Evolutionary conservation across 2,797 vertebrate species (phyloP).

Genomic region (Ciconia nigra): DNA sequence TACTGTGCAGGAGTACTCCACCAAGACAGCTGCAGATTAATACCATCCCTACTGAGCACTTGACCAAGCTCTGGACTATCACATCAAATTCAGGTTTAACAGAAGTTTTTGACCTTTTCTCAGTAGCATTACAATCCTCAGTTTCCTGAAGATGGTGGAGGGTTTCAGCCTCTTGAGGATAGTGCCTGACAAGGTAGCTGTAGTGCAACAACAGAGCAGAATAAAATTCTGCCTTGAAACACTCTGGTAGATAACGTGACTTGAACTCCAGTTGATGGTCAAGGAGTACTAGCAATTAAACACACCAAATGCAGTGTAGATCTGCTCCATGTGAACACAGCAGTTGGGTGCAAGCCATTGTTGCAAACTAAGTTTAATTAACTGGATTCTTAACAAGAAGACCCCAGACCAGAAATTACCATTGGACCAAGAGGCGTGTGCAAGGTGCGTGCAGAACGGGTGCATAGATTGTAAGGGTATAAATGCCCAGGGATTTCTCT

Average conservation of each 20-base stretch:
- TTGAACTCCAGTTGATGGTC: not conserved
- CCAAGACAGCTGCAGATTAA: not conserved
- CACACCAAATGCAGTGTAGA: too few relatives aligned
- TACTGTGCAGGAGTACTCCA: not conserved
- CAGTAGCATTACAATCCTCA: not conserved
- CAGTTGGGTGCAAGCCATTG: not conserved
- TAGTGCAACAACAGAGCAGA: not conserved
- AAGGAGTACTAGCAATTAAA: not conserved
- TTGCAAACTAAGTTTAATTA: too few relatives aligned
- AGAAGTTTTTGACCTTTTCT: not conserved
- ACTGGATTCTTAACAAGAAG: too few relatives aligned
- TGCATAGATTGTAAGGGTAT: too few relatives aligned
- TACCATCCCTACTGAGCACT: too few relatives aligned
- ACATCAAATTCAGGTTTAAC: not conserved
- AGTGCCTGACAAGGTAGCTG: not conserved
- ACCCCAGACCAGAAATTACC: too few relatives aligned
- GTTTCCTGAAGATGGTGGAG: not conserved
- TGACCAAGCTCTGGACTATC: not conserved
- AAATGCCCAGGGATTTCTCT: too few relatives aligned
- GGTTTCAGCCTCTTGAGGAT: not conserved
- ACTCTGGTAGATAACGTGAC: fast-evolving
- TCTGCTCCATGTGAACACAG: not conserved
- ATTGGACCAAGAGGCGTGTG: too few relatives aligned
- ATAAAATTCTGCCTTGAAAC: not conserved
- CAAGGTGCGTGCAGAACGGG: too few relatives aligned